Base-by-base conservation (phyloP, 2,888 invertebrate genomes). In the Drosophila leonis region DNA sequence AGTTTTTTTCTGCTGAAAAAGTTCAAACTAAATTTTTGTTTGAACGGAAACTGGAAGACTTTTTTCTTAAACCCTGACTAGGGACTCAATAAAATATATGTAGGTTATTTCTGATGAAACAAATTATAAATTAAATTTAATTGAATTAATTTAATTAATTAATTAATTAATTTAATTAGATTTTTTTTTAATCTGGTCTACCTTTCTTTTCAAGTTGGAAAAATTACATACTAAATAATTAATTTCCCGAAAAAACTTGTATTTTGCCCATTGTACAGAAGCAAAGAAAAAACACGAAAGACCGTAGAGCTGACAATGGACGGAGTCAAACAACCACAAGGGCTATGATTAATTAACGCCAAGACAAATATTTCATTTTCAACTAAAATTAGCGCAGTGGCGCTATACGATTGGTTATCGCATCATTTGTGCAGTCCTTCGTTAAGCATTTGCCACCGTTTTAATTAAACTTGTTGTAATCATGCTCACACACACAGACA, bases 331-430 rank as follows among this genome's bases (percentile, higher is more conserved):
- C 44, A 65, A 56, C 84, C 80, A 77, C 87, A 79, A 69, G 72
- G 73, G 74, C 72, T 71, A 82, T 83, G 84, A 84, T 89, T 89
- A 89, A 89, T 89, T 84, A 87, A 67, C 70, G 66, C 65, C 80
- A 67, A 72, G 78, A 75, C 75, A 86, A 83, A 78, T 80, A 70
- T 49, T 64, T 75, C 65, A 60, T 18, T 49, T 60, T 62, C 74
- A 72, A 62, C 80, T 71, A 42, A 78, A 85, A 85, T 88, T 80
- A 80, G 83, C 56, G 42, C 33, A 35, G 68, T 20, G 33, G 12
- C 10, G 59, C 42, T 42, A 42, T n/a, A 13, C 27, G 13, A 62
- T 55, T 54, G 51, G 60, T 49, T 54, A 48, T 39, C 51, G 61
- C 57, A 54, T 67, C 56, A 65, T 63, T 70, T 72, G 62, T 80